phyloP scores from a whole-genome alignment of 2,113 vertebrate genomes.

The Cacatua alba region DNA sequence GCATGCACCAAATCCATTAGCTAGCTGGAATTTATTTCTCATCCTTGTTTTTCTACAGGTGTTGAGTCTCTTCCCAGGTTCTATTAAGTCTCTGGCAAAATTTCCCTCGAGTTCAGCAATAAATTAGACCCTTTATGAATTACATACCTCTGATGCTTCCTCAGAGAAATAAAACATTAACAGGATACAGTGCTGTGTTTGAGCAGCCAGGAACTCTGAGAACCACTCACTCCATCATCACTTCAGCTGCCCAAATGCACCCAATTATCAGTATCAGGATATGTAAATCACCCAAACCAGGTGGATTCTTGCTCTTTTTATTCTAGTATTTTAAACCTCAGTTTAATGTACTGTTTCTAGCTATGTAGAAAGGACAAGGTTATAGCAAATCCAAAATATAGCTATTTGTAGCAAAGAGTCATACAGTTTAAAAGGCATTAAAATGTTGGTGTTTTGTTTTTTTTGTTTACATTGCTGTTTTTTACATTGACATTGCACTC shows the following conservation, averaged over 20 bases:
- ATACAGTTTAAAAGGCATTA: background rate
- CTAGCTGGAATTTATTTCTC: background rate
- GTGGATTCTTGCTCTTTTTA: background rate
- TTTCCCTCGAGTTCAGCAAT: constrained; percentile 19
- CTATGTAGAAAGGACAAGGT: background rate
- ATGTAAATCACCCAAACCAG: background rate
- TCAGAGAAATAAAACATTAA: background rate
- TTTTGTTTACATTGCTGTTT: background rate
- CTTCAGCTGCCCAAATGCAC: background rate
- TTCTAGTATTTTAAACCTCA: background rate
- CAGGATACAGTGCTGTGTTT: background rate
- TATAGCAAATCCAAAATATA: background rate
- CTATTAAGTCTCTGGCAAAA: background rate
- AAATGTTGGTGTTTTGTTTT: background rate
- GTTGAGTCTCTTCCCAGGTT: background rate
- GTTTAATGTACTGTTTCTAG: background rate
- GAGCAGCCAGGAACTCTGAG: background rate
- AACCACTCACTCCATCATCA: background rate
- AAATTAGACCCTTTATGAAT: background rate
- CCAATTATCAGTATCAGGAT: background rate
- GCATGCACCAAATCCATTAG: background rate
- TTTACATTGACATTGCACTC: background rate
- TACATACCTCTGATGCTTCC: background rate
- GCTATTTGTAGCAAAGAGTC: background rate
- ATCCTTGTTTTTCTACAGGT: background rate